Evolutionary conservation across 2,888 invertebrate species (phyloP).

Genomic region (Crocallis elinguaria): DNA sequence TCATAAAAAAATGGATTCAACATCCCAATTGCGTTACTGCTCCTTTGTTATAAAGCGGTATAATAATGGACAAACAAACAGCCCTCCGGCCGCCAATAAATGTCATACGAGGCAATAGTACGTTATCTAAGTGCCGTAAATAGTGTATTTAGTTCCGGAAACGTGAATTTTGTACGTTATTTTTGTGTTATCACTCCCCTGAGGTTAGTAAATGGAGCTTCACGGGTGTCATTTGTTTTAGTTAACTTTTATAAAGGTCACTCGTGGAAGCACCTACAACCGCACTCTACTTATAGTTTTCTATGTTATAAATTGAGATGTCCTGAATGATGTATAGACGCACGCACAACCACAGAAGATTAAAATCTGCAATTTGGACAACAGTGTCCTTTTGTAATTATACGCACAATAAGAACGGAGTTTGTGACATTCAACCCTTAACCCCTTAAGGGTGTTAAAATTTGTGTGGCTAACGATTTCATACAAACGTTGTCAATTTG

Average conservation of each 20-base stretch:
- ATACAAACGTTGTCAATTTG: too few species aligned
- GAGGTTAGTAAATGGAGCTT: constrained; percentile 4
- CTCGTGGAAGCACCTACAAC: not conserved
- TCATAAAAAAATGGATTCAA: too few species aligned
- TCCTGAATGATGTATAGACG: too few species aligned
- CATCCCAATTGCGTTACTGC: not conserved
- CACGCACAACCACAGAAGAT: too few species aligned
- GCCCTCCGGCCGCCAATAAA: constrained; percentile 37
- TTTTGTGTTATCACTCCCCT: constrained; percentile 25
- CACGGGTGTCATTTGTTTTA: constrained; percentile 14
- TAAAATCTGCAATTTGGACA: too few species aligned
- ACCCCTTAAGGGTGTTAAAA: too few species aligned
- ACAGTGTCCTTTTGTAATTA: too few species aligned
- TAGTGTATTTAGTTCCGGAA: constrained; percentile 34
- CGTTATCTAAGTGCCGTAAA: constrained; percentile 36
- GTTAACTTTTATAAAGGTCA: constrained; percentile 7
- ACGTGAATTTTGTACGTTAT: constrained; percentile 31
- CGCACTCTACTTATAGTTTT: too few species aligned
- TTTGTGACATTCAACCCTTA: too few species aligned
- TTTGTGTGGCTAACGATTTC: too few species aligned
- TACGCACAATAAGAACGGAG: too few species aligned
- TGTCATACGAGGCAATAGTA: constrained; percentile 34
- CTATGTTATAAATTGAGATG: too few species aligned
- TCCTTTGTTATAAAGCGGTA: not conserved
- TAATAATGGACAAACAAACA: constrained; percentile 34